Base-by-base conservation (phyloP, 2,797 vertebrate genomes). In the Spinus olivaceus region DNA sequence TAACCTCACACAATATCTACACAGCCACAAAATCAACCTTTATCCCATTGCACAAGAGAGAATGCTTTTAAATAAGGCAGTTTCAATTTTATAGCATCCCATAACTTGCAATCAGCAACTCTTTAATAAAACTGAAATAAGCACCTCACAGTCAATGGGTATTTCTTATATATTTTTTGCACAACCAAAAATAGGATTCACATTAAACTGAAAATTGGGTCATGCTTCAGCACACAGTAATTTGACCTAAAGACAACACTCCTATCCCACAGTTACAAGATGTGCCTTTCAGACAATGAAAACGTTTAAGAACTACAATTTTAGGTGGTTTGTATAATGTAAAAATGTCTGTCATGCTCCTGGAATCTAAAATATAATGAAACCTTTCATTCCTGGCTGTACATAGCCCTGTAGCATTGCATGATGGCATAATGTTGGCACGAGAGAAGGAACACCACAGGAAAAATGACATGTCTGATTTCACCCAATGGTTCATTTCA, bases 211-310 rank as follows among this genome's bases (percentile, higher is more conserved):
- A 95, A 97, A 97, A 96, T 90, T 90, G 81, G 79, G 86, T 94
- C 91, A 90, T 82, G 93, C 87, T 97, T 97, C 88, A 95, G 64
- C 66, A 94, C 80, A 95, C 86, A 95, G 88, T 97, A 96, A 97
- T 97, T 97, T 97, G 92, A 97, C 94, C 93, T 94, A 96, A 97
- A 97, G 95, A 96, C 93, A 97, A 96, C 70, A 95, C 90, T 96
- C 44, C 73, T 92, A 69, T 93, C 50, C 73, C 80, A 88, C 15
- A 94, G 85, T 80, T 95, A 85, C 13, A 91, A 95, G 91, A 96
- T 95, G 66, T 78, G 82, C 60, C 63, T 89, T 96, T 97, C 92
- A 97, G 94, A 97, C 92, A 96, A 96, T 63, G 53, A 93, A 97
- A 97, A 97, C 15, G 35, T 80, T 97, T 95, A 97, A 94, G 78